Evolutionary conservation across 2,797 vertebrate species (phyloP), one percentile per base, ranked within the genome.

Genomic region (Kryptopterus vitreolus): DNA sequence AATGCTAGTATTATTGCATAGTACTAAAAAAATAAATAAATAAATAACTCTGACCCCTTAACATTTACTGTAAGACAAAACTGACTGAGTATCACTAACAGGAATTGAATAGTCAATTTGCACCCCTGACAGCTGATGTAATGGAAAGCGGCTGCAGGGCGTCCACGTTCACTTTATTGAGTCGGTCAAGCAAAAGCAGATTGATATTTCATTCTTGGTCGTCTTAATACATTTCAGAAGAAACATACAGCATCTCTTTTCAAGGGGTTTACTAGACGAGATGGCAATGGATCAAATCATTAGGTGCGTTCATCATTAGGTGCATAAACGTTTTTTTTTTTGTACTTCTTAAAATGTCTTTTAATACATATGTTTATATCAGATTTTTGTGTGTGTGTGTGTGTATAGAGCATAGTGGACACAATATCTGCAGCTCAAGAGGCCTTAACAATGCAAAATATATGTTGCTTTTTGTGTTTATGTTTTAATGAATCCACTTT

Each of bases 371-470:
- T 15, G 5, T 55, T 33, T 50, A 63, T 26, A 12, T 55, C 26
- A 61, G 8, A 31, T 1, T 3, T 58, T 70, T 83, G 58, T 43
- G 31, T 83, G 18, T 61, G 63, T n/a, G n/a, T n/a, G n/a, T n/a
- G n/a, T n/a, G n/a, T n/a, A 62, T 73, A 53, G 33, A 31, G 22
- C 75, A 38, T 18, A 48, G n/a, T 69, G 53, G 61, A 33, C 71
- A 81, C 65, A 53, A 66, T 77, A 55, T 35, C 24, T 65, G 31
- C 76, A 15, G 26, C 74, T 80, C 35, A 73, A 68, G 77, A 82
- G 48, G 84, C 82, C 84, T 85, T 83, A 81, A 73, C 76, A 77
- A 55, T 81, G 11, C 75, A 29, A 31, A 35, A 65, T 62, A 68
- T 77, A 35, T 26, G 48, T 48, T 80, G 26, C 58, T 78, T 55